Evolutionary conservation across 1,140 invertebrate species (phyloP).

Genomic region (Euura saliciscinereae): DNA sequence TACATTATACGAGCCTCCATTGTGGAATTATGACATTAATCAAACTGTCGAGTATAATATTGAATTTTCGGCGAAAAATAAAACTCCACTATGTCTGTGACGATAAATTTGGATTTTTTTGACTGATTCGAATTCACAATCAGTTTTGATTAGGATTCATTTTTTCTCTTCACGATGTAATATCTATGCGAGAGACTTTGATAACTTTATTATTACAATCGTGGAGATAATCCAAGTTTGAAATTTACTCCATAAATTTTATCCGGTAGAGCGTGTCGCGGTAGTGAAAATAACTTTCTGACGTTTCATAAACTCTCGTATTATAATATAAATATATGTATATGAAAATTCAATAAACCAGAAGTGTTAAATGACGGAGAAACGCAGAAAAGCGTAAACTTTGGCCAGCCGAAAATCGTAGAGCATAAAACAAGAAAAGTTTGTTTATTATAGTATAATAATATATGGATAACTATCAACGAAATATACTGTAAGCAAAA

Average conservation of each 20-base stretch:
- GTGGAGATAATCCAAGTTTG: no score
- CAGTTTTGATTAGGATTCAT: no score
- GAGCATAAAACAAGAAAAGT: background rate
- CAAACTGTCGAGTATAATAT: background rate
- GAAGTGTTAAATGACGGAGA: background rate
- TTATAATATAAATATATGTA: background rate
- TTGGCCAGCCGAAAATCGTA: background rate
- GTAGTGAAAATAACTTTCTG: no score
- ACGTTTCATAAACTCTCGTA: background rate
- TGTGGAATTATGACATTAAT: background rate
- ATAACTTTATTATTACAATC: no score
- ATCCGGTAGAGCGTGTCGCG: no score
- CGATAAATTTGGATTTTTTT: no score
- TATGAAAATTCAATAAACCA: background rate
- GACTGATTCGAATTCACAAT: no score
- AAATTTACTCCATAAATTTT: no score
- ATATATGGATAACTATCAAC: background rate
- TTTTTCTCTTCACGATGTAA: no score
- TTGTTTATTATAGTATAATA: background rate
- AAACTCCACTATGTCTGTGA: no score
- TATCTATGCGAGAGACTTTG: no score
- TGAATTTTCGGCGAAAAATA: background rate
- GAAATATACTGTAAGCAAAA: background rate
- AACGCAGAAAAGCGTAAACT: background rate
- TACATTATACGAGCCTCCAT: background rate